Base-by-base conservation (phyloP, 2,888 invertebrate species). In the Psylliodes chrysocephalus region DNA sequence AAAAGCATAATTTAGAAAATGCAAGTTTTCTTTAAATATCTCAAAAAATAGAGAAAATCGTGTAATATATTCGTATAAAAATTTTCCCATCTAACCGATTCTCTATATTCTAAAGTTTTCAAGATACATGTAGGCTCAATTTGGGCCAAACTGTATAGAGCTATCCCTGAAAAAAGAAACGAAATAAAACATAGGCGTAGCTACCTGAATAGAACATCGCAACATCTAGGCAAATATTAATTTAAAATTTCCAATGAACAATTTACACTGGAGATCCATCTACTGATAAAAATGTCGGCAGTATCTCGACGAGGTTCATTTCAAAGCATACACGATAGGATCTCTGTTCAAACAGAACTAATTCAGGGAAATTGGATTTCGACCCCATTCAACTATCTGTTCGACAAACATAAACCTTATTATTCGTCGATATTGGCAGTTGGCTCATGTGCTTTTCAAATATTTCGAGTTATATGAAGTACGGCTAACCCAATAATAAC, bases 331-430 rank as follows among this genome's bases (percentile, higher is more conserved):
- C 75, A 75, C 75, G 77, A 74, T 71, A 71, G 75, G 76, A 75
- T 75, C 74, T 71, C 74, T 74, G 76, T 77, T 76, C 77, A 77
- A 77, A 77, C 77, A 76, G 74, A 77, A 77, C 74, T 77, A 77
- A 77, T 77, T 75, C 75, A 72, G 73, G 75, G 77, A 77, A 77
- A 77, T 77, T 76, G 77, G 74, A 77, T 77, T 77, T 76, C 71
- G 72, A 71, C 68, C 70, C 71, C 69, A 70, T 68, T 70, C 71
- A 71, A 71, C 66, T 71, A 72, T 70, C 71, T 69, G 64, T 64
- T 72, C 71, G 63, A 67, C 73, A 74, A 75, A 75, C 73, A 73
- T 62, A 71, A 69, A 66, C 53, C 69, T 68, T 68, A 71, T 73
- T 73, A 74, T 73, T 71, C 68, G 72, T 72, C 71, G 73, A 72